Conservation (phyloP, 2,888 invertebrate genomes). For the Agrochola lychnidis region DNA sequence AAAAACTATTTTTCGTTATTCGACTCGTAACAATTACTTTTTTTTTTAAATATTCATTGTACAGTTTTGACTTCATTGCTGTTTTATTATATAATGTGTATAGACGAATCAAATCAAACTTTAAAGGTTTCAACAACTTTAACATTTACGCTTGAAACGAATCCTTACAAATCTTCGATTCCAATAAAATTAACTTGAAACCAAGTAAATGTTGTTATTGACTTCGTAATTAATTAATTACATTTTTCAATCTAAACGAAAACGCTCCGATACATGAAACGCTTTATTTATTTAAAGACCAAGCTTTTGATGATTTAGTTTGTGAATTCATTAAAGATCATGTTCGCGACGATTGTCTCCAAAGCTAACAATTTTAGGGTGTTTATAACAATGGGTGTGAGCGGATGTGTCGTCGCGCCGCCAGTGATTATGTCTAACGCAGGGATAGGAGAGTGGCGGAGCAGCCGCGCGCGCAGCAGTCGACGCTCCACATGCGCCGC, state of each 20-base stretch:
- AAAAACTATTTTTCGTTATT: no score
- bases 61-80: no score
- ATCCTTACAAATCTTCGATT: conserved; percentile 69
- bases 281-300: conserved; percentile 53
- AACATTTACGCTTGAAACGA: conserved; percentile 65
- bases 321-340: conserved; percentile 57
- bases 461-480: conserved; percentile 85
- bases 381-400: conserved; percentile 71
- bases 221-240: conserved; percentile 33
- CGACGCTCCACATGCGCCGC: conserved; percentile 93
- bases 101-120: conserved; percentile 46
- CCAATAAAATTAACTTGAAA: conserved; percentile 71
- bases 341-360: conserved; percentile 63
- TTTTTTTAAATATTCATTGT: no score
- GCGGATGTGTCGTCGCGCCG: conserved; percentile 79
- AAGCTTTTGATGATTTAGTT: conserved; percentile 39
- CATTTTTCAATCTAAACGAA: conserved; percentile 40
- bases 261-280: conserved; percentile 67
- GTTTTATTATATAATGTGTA: no score
- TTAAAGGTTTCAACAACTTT: conserved; percentile 64
- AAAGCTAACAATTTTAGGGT: conserved; percentile 71
- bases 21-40: no score
- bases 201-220: conserved; percentile 63
- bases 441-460: conserved; percentile 89
- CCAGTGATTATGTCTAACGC: conserved; percentile 89